Evolutionary conservation across 23 tunicate genomes (phyloP).

Genomic region (Aplidium turbinatum): DNA sequence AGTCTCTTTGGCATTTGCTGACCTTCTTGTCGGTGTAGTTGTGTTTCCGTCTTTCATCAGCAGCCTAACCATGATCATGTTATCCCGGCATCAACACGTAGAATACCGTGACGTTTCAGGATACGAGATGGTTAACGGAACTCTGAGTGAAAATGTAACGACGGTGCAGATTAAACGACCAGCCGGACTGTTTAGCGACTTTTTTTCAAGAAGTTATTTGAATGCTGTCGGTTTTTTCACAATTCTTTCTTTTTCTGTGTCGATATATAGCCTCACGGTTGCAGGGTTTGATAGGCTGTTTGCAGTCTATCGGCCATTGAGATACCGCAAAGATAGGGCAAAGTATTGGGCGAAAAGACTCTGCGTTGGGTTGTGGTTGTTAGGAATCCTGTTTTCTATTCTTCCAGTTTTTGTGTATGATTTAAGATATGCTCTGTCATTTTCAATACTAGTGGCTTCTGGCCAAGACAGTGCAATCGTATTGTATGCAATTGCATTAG

Average conservation of each 20-base stretch:
- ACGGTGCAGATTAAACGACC: conserved; percentile 22
- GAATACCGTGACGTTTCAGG: conserved; percentile 19
- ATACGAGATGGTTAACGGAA: conserved; percentile 18
- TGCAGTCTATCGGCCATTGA: conserved; percentile 66
- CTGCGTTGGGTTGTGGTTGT: conserved; percentile 52
- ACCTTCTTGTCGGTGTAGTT: conserved; percentile 56
- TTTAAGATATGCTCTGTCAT: conserved; percentile 42
- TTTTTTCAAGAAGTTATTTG: conserved; percentile 27
- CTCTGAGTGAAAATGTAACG: neutral
- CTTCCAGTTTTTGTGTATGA: conserved; percentile 48
- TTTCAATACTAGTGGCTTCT: conserved; percentile 48
- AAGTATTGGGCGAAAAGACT: conserved; percentile 45
- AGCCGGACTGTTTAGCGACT: conserved; percentile 6
- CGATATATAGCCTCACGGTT: conserved; percentile 62
- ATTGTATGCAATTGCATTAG: conserved; percentile 52
- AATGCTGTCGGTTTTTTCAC: conserved; percentile 80
- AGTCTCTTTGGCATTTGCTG: conserved; percentile 63
- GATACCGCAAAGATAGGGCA: conserved; percentile 71
- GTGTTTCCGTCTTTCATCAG: conserved; percentile 62
- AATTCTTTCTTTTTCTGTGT: conserved; percentile 49
- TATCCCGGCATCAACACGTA: neutral
- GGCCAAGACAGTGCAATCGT: conserved; percentile 32
- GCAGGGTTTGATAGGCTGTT: conserved; percentile 78
- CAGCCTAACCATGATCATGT: neutral
- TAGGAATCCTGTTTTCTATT: conserved; percentile 42